Evolutionary conservation across 2,113 vertebrate species (phyloP).

Genomic region (Mugil cephalus): DNA sequence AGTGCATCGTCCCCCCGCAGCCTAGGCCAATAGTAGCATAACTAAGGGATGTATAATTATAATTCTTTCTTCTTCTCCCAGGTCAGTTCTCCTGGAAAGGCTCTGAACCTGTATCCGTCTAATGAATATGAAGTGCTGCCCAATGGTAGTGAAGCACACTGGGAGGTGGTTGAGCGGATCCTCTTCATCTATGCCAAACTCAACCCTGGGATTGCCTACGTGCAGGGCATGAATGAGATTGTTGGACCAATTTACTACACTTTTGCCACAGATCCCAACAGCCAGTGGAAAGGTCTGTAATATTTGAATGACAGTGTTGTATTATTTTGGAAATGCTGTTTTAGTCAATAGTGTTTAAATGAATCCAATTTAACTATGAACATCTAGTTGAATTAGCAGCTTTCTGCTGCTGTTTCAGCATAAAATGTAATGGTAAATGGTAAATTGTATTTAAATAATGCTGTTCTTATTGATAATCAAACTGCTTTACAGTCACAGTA

Average conservation of each 20-base stretch:
- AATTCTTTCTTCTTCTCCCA: conserved; percentile 54
- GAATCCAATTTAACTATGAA: no score
- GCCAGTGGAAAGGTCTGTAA: conserved; percentile 90
- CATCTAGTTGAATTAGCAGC: no score
- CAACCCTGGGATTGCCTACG: conserved; percentile 97
- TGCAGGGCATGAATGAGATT: conserved; percentile 99
- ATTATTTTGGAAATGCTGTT: no score
- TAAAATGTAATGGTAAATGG: no score
- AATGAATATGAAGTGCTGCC: conserved; percentile 92
- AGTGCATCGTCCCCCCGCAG: no score
- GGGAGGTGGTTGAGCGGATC: conserved; percentile 98
- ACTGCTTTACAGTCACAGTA: no score
- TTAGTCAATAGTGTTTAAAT: no score
- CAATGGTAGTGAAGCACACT: conserved; percentile 94
- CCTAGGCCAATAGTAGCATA: no score
- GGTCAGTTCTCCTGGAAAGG: conserved; percentile 95
- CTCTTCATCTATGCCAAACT: conserved; percentile 99
- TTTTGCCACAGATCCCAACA: conserved; percentile 95
- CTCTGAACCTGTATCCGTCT: conserved; percentile 83
- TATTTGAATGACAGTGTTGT: not conserved
- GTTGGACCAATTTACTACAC: conserved; percentile 98
- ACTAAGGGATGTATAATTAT: no score
- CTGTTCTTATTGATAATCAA: no score
- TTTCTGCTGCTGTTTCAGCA: no score
- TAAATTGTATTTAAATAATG: no score